Base-by-base conservation (phyloP, 2,797 vertebrate genomes). In the Tenualosa ilisha region DNA sequence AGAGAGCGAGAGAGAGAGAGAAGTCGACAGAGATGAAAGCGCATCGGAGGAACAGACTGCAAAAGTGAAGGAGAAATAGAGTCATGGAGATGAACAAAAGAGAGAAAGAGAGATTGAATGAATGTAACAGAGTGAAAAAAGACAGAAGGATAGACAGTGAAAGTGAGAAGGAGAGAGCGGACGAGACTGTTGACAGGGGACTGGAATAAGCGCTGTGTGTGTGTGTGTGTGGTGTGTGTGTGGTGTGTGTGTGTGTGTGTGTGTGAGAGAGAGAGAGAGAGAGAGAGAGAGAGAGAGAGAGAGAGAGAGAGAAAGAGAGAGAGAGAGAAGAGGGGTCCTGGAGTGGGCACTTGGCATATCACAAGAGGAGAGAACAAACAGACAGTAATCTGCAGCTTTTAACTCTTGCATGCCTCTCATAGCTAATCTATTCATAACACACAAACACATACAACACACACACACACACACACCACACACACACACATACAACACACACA, bases 331-430 rank as follows among this genome's bases (percentile, higher is more conserved):
- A 84, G 84, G 63, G 84, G 75, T 65, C 81, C 56, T 87, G 63
- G 88, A 90, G 87, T 84, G 86, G 88, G 84, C 53, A 82, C 72
- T 87, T 82, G 84, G 82, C 81, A 89, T 82, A 86, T 87, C 87
- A 86, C 49, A 75, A 82, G 85, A 85, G 88, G 54, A 87, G 82
- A 89, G 86, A 90, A 90, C 87, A 90, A 87, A 89, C 82, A 82
- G 46, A 65, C 68, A 86, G 86, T 92, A 91, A 93, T 93, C 90
- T 92, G 86, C 59, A 51, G 89, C 88, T 88, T 90, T 92, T 87
- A 87, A 86, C 91, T 89, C 88, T 86, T 90, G 87, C 92, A 92
- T 89, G 82, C 90, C 91, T 91, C 85, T 91, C 93, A 94, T 91
- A 88, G 89, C 90, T 89, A 87, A 86, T 90, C 89, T 92, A 93